Conservation (phyloP, 2,888 invertebrate species). For the Zaprionus lineosus region DNA sequence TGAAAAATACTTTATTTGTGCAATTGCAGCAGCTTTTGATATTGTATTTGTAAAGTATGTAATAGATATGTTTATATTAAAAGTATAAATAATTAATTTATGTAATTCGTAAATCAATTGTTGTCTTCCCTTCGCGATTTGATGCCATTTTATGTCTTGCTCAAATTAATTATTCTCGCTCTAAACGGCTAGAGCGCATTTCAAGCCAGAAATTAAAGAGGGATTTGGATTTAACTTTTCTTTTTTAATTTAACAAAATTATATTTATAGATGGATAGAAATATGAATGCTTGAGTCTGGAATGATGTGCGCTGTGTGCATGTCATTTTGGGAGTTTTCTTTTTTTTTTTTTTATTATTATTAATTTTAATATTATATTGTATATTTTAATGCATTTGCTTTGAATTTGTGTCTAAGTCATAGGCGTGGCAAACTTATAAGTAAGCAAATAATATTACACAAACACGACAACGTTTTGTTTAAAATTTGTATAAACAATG, state of each 20-base stretch:
- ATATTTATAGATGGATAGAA: slow-evolving; percentile 23
- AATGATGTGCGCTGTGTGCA: slow-evolving; percentile 49
- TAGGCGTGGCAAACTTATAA: slow-evolving; percentile 67
- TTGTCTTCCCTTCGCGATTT: slow-evolving; percentile 37
- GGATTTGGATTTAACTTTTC: slow-evolving; percentile 1
- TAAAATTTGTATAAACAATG: slow-evolving; percentile 66
- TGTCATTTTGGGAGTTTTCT: slow-evolving; percentile 31
- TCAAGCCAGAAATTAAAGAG: slow-evolving; percentile 28
- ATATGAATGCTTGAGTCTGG: slow-evolving; percentile 37
- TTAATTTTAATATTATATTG: slow-evolving; percentile 8
- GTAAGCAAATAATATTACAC: slow-evolving; percentile 76
- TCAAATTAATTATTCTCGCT: slow-evolving; percentile 33
- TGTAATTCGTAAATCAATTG: slow-evolving; percentile 76
- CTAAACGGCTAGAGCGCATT: slow-evolving; percentile 49
- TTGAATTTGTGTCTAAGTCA: slow-evolving; percentile 40
- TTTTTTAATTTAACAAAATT: slow-evolving; percentile 24
- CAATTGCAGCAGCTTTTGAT: slow-evolving; percentile 80
- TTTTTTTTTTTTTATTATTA: slow-evolving; percentile 19
- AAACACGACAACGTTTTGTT: slow-evolving; percentile 59
- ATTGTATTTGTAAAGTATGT: slow-evolving; percentile 67
- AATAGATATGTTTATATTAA: slow-evolving; percentile 67
- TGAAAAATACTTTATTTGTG: slow-evolving; percentile 81
- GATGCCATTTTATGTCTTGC: slow-evolving; percentile 39
- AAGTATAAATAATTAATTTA: slow-evolving; percentile 80
- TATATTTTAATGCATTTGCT: slow-evolving; percentile 29